Base-by-base conservation (phyloP, 2,797 vertebrate species). In the Salmo trutta region DNA sequence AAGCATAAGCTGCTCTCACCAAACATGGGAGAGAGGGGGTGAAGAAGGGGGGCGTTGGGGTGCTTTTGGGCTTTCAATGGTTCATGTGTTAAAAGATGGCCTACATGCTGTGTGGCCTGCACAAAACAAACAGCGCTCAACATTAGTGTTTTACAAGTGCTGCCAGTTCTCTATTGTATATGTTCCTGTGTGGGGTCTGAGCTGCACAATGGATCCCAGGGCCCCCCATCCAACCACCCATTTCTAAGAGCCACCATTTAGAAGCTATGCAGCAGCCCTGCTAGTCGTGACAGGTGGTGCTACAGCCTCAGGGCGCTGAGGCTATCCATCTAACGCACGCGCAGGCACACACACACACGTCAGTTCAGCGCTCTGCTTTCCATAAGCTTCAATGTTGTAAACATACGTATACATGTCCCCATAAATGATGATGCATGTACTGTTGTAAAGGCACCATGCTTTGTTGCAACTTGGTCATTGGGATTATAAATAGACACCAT, bases 401-500 rank as follows among this genome's bases (percentile, higher is more conserved):
- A 12, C 31, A 21, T 33, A 15, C 54, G 69, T 24, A 24, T 62
- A 68, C 75, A 81, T 67, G 33, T 71, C 77, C 66, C 36, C 71
- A 77, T 75, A 79, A 82, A 85, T 75, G 76, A 87, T 85, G 82
- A 89, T 83, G 75, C 81, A 87, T 85, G 77, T 56, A 79, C 74
- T 80, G 68, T 59, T 82, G 78, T 79, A 84, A 78, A 36, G 27
- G 24, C 52, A 41, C 6, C 54, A 56, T 19, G 31, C 54, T 69
- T 62, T 73, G 64, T 69, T 81, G 75, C 77, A 52, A 29, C 76
- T 33, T 83, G 85, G 81, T 89, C 87, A 87, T 82, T 88, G 84
- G 83, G 84, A 92, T 88, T 89, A 92, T 89, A 89, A 91, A 92
- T 90, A 88, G 87, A 85, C 75, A 79, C 78, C 77, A 89, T 88